Evolutionary conservation across 1,140 invertebrate species (phyloP).

Genomic region (Drosophila funebris): DNA sequence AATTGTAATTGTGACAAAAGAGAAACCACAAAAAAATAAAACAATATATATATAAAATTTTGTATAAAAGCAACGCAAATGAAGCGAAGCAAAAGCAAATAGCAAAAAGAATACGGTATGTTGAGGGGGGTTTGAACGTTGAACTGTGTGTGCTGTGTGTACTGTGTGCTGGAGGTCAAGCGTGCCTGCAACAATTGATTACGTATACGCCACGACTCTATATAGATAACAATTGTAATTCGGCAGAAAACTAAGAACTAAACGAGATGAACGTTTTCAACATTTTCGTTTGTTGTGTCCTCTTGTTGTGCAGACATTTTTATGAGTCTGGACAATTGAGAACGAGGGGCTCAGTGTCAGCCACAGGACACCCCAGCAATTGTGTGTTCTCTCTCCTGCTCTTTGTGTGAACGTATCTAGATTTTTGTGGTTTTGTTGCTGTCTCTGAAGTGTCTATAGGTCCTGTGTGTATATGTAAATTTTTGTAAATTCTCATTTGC

Average conservation of each 20-base stretch:
- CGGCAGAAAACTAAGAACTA: constrained; percentile 1
- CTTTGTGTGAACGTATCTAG: constrained; percentile 20
- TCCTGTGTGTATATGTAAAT: not conserved
- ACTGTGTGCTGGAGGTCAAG: constrained; percentile 31
- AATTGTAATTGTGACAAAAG: constrained; percentile 59
- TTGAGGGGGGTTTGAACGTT: constrained; percentile 14
- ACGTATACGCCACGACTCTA: constrained; percentile 66
- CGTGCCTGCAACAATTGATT: constrained; percentile 74
- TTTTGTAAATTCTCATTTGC: constrained; percentile 22
- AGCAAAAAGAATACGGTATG: constrained; percentile 46
- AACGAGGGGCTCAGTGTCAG: constrained; percentile 41
- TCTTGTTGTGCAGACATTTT: constrained; percentile 65
- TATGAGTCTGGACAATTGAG: constrained; percentile 50
- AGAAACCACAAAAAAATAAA: constrained; percentile 20
- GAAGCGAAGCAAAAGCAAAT: constrained; percentile 32
- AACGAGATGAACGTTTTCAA: constrained; percentile 19
- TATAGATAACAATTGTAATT: constrained; percentile 31
- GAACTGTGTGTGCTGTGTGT: not conserved
- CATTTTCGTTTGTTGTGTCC: constrained; percentile 4
- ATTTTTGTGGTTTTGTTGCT: constrained; percentile 37
- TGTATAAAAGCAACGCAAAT: constrained; percentile 37
- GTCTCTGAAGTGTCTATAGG: constrained; percentile 41
- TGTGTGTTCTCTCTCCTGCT: not conserved
- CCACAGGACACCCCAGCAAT: constrained; percentile 36
- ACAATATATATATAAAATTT: not conserved